Base-by-base conservation (phyloP, 2,888 invertebrate species). In the Kuschelorhynchus macadamiae region DNA sequence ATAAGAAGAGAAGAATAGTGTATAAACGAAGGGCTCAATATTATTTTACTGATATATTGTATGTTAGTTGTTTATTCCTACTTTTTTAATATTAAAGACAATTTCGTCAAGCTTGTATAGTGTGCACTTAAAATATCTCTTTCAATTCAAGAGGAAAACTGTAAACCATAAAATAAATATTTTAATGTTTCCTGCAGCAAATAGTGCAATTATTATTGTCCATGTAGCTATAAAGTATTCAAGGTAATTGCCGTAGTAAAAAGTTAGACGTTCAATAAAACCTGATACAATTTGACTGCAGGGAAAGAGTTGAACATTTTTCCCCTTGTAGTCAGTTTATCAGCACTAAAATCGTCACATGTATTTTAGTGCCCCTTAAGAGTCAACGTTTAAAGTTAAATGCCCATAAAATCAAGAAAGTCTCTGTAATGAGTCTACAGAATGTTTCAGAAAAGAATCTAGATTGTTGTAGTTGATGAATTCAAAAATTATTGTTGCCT, bases 301-400 rank as follows among this genome's bases (percentile, higher is more conserved):
- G 36, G 17, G 30, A 33, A 52, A 8, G 52, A 32, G 14, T 47
- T 49, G 25, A 25, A 42, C 32, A 52, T 16, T 50, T 61, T 52
- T 21, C 39, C 49, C 47, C 16, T 25, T 21, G 39, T 8, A 39
- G 49, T 30, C 52, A 25, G 50, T 57, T 61, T 50, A 52, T 41
- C 50, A 61, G 42, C 50, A 17, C 7, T 61, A 61, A 60, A 61
- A 61, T 41, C 42, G 18, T 41, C 61, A 61, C 32, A 61, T 61
- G 61, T 39, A 61, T 30, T 61, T 61, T 52, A 61, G 41, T 42
- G 25, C 42, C 17, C 17, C 41, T 41, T 61, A 52, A 61, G 61
- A 50, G 47, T 18, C 49, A 21, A 12, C 12, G 50, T 20, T 50
- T 25, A 50, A 52, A 61, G 61, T 61, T 61, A 41, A 42, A 61